Base-by-base conservation (phyloP, 2,888 invertebrate genomes). In the Bombylius major region DNA sequence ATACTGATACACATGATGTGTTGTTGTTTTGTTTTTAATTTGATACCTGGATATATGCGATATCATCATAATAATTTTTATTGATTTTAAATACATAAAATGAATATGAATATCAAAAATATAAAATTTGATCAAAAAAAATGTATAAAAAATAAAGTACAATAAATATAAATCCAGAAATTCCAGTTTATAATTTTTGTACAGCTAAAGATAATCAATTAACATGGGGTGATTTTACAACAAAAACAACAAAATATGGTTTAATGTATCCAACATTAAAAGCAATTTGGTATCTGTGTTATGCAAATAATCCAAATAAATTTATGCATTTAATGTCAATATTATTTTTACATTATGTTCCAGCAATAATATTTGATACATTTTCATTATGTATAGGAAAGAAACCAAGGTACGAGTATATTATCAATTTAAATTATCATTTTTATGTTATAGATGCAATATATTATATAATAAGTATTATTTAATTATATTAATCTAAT, bases 111-210 rank as follows among this genome's bases (percentile, higher is more conserved):
- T 23, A 23, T 23, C 1, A 23, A 23, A n/a, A n/a, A n/a, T n/a
- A 23, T 23, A 23, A 23, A 23, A 23, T 3, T 23, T 23, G 3
- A 23, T 2, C 23, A 23, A 23, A 23, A 23, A 23, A 23, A 23
- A 23, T 23, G 3, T 2, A 23, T 23, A 23, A 23, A 23, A 23
- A 23, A 23, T 23, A 23, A 23, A 63, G 65, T 53, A 62, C 60
- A 54, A 60, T 63, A 45, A 53, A 61, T 42, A 39, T 60, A 8
- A 58, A 75, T 9, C 65, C 69, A 4, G 75, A 78, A 14, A 75
- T 81, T 34, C 84, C 88, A 0, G 83, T 96, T 59, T 93, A 89
- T 76, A 91, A 95, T 73, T 91, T 83, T 72, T 90, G 91, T 11
- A 88, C 93, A 0, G 89, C 91, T 0, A 80, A 81, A 5, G 83